Evolutionary conservation across 2,797 vertebrate genomes (phyloP).

Genomic region (Holocentrus rufus): DNA sequence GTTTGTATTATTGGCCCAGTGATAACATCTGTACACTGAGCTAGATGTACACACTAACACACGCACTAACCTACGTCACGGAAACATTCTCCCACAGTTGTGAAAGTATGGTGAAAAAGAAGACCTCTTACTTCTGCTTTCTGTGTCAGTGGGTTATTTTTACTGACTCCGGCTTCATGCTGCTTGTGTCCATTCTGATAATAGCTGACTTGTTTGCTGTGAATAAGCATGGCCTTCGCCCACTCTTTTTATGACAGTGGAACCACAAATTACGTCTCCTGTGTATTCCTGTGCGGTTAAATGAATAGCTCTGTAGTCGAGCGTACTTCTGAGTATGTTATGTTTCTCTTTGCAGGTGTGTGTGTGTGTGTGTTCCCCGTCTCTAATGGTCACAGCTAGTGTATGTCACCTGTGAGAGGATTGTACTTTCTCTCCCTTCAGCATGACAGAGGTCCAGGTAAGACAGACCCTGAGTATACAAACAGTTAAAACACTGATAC

Average conservation of each 20-base stretch:
- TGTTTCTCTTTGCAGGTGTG: conserved; percentile 46
- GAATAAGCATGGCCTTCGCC: neutral
- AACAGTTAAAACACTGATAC: neutral
- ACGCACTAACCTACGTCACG: conserved; percentile 48
- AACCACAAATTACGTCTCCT: conserved; percentile 20
- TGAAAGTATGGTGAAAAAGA: conserved; percentile 71
- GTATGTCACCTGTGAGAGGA: conserved; percentile 75
- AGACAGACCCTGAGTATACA: neutral
- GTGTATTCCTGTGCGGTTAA: conserved; percentile 27
- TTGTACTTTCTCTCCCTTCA: conserved; percentile 58
- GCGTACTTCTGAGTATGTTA: neutral
- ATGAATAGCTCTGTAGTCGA: neutral
- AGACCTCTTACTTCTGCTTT: conserved; percentile 71
- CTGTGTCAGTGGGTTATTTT: conserved; percentile 65
- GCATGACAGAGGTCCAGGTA: conserved; percentile 80
- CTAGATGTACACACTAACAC: conserved; percentile 8
- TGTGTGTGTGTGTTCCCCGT: conserved; percentile 55
- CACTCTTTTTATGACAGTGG: neutral
- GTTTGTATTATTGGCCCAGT: neutral
- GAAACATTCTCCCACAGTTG: conserved; percentile 69
- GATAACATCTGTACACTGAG: neutral
- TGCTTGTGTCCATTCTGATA: conserved; percentile 24
- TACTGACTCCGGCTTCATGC: conserved; percentile 40
- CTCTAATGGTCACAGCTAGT: conserved; percentile 80
- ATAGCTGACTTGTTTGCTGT: conserved; percentile 8